phyloP scores from a whole-genome alignment of 1,140 invertebrate species.

The Drosophila hydei region DNA sequence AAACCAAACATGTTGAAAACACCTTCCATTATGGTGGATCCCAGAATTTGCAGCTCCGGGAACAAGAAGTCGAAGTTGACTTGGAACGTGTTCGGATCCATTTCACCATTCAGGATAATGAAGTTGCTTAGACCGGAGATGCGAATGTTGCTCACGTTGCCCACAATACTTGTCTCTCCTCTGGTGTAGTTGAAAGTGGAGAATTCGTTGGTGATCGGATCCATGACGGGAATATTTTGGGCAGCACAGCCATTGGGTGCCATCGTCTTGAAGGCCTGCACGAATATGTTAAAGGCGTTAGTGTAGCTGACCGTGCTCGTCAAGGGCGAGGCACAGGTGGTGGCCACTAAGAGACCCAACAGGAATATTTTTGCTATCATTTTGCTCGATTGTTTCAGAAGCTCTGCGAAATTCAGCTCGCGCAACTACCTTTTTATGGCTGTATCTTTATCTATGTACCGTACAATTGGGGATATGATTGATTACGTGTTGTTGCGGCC shows the following conservation, averaged over 20 bases:
- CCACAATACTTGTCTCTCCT: conserved; percentile 4
- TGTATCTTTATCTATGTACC: conserved; percentile 5
- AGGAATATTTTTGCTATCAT: conserved; percentile 12
- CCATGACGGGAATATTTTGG: background rate
- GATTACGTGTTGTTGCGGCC: conserved; percentile 3
- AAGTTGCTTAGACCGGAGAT: conserved; percentile 7
- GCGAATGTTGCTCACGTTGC: conserved; percentile 20
- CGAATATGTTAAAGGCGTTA: background rate
- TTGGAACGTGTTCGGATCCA: background rate
- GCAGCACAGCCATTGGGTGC: conserved; percentile 11
- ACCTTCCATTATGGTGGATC: conserved; percentile 21
- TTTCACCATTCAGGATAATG: conserved; percentile 5
- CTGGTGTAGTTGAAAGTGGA: conserved; percentile 15
- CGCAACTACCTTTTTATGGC: background rate
- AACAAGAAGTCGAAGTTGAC: conserved; percentile 6
- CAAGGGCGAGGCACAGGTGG: conserved; percentile 1
- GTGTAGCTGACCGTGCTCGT: conserved; percentile 2
- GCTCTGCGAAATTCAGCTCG: background rate
- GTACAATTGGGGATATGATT: conserved; percentile 11
- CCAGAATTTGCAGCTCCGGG: conserved; percentile 11
- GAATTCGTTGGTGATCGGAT: conserved; percentile 6
- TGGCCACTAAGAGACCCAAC: background rate
- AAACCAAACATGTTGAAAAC: conserved; percentile 38
- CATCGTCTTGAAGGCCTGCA: conserved; percentile 3
- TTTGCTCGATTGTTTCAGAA: conserved; percentile 1